Base-by-base conservation (phyloP, 2,888 invertebrate species). In the Megamerina dolium region DNA sequence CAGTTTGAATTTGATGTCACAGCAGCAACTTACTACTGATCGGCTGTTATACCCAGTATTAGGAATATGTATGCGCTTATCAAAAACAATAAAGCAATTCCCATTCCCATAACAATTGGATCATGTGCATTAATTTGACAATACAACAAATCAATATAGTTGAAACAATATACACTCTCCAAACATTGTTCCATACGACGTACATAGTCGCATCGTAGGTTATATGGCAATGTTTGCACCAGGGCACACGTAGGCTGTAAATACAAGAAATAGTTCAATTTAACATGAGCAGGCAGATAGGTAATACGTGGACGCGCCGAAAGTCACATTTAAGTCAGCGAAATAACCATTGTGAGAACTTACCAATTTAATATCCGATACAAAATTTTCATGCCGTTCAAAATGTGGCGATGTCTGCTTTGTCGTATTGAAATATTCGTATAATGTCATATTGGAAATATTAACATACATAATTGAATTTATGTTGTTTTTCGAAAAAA, bases 21-120 rank as follows among this genome's bases (percentile, higher is more conserved):
- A 74, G n/a, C n/a, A n/a, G n/a, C n/a, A n/a, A 45, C 50, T 43
- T 68, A 80, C 79, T 78, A 79, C 59, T 74, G 73, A 61, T 79
- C 78, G 2, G 79, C 75, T 3, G 76, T 74, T 3, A 73, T 70
- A 4, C 75, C 79, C 29, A 79, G 64, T 13, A 74, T 73, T 36
- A 75, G 59, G 53, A 79, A 79, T 32, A 78, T 61, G 46, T 76
- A 73, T 4, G 73, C 46, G 10, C 44, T 43, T 9, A 52, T 34
- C 1, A 51, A 21, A 1, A 53, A 31, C 1, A 57, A 37, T 0
- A 50, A 4, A 2, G 48, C 9, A 5, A 56, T 38, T 5, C 48
- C 53, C 5, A 49, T 1, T 3, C 37, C 2, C 26, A 44, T 42
- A 43, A 49, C 10, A 55, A 59, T 34, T 2, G 29, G 23, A 33